Percentiles rank a stretch among this genome's conserved stretches.
Conservation (phyloP, 2,113 vertebrate genomes). For the Chauna torquata region DNA sequence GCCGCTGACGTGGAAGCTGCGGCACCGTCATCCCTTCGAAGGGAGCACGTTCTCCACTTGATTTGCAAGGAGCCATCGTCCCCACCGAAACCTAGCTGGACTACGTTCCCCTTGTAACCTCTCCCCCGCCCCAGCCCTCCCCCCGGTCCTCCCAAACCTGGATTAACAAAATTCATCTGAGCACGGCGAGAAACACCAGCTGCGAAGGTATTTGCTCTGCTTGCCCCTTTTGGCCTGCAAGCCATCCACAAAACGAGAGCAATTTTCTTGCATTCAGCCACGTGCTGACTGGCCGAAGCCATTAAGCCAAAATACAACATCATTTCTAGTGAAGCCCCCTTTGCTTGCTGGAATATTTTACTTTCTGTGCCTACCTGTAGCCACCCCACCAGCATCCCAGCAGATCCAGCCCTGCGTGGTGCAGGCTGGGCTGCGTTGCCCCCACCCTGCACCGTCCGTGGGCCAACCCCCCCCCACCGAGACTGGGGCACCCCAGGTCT, state of each 20-base stretch:
- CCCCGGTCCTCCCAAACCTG: neutral
- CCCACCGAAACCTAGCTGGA: neutral
- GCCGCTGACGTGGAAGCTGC: neutral
- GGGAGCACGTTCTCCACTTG: neutral
- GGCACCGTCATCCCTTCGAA: fast-evolving
- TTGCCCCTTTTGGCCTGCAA: neutral
- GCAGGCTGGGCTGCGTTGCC: neutral
- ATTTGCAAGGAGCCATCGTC: neutral
- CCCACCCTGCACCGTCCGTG: neutral
- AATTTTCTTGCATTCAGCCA: neutral
- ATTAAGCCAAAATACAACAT: neutral
- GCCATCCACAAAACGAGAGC: neutral
- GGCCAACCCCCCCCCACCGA: neutral
- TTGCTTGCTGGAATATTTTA: neutral
- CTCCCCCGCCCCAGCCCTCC: neutral
- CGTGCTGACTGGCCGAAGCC: neutral
- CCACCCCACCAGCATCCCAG: neutral
- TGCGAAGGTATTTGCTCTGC: neutral
- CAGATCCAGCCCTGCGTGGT: neutral
- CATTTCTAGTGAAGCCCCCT: neutral
- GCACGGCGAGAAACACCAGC: neutral
- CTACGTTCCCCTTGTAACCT: neutral
- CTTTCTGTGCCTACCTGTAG: neutral
- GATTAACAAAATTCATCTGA: neutral
- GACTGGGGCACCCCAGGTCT: neutral